Base-by-base conservation (phyloP, 2,113 vertebrate genomes). In the Xenus cinereus region DNA sequence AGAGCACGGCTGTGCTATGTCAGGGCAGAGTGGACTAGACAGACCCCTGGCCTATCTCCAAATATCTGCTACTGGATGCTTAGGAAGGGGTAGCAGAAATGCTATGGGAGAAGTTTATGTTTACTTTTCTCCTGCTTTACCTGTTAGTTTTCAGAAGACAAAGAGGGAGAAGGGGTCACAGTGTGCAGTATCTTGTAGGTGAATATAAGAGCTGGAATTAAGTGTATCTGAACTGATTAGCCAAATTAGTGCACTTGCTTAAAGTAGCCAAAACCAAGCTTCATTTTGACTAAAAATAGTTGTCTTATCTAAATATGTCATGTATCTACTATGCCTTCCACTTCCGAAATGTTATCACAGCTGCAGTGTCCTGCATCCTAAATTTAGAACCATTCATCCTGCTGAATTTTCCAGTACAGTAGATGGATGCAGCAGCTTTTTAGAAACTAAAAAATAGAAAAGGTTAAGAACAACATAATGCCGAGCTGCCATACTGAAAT, bases 361-460 rank as follows among this genome's bases (percentile, higher is more conserved):
- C 89, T 94, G 90, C 94, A 93, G 85, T 89, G 93, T 90, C 95
- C 95, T 78, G 95, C 94, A 94, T 90, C 90, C 93, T 93, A 97
- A 93, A 96, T 97, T 93, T 95, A 96, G 96, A 94, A 26, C 68
- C 72, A 93, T 95, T 96, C 93, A 90, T 89, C 64, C 78, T n/a
- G 68, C 77, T 94, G 87, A 91, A 94, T 92, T 95, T 93, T 93
- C 94, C 80, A 95, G 89, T 30, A 60, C 73, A 73, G 90, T 84
- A 57, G 66, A 76, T 82, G 66, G 77, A 87, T 85, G 71, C 81
- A 83, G 87, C 51, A 85, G 66, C 73, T 66, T 71, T 96, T 94
- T 88, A 60, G 83, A 80, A 88, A 66, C 24, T 30, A 9, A 78
- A 85, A 84, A 53, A 18, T n/a, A 54, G 59, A 59, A 56, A 41